phyloP scores from a whole-genome alignment of 2,113 vertebrate genomes.

The Passer domesticus region DNA sequence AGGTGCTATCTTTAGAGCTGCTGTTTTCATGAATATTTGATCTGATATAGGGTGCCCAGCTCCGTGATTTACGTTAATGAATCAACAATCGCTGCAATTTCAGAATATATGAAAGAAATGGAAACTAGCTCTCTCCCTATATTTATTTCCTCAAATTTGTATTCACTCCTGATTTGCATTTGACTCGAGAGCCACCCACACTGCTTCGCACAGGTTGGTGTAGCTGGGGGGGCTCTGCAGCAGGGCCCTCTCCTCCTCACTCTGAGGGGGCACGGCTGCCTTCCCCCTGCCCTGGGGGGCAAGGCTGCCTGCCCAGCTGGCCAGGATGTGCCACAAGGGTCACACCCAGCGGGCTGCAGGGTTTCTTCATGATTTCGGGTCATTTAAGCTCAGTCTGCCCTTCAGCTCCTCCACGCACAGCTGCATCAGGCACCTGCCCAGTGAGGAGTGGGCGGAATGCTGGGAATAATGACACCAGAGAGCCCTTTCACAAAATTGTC shows the following conservation, averaged over 20 bases:
- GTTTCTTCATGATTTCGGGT: not conserved
- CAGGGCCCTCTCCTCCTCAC: not conserved
- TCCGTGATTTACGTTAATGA: not conserved
- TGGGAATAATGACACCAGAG: not conserved
- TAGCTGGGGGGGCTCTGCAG: not conserved
- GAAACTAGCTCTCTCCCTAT: not conserved
- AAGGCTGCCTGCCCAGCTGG: not conserved
- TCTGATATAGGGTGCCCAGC: not conserved
- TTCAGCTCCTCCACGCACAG: not conserved
- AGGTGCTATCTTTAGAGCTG: not conserved
- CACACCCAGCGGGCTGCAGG: not conserved
- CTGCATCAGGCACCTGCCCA: not conserved
- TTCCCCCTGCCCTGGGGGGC: not conserved
- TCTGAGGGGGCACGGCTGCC: rapidly evolving
- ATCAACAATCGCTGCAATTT: not conserved
- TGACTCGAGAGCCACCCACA: not conserved
- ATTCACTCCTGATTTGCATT: not conserved
- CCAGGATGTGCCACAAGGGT: not conserved
- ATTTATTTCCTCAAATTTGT: conserved; percentile 5
- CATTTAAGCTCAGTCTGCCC: not conserved
- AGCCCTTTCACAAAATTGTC: not conserved
- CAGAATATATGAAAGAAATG: not conserved
- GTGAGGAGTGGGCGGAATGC: not conserved
- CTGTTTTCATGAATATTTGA: not conserved
- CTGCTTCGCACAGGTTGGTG: not conserved